Base-by-base conservation (phyloP, 1,140 invertebrate species). In the Trachymyrmex cornetzi region DNA sequence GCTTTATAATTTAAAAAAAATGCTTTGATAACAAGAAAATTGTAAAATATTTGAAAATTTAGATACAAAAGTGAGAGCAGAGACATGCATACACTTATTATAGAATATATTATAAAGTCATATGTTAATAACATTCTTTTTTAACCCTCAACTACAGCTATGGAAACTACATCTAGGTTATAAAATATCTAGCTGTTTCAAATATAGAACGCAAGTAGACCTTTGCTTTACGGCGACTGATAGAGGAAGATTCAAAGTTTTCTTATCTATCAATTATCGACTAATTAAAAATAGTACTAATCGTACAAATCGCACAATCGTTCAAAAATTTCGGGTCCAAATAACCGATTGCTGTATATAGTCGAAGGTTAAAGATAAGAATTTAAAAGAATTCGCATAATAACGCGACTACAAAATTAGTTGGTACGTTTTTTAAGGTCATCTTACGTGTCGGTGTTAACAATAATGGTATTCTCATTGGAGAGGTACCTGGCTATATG, bases 401-500 rank as follows among this genome's bases (percentile, higher is more conserved):
- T 27, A 6, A 63, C 5, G 75, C 27, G 3, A 24, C 0, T 61
- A 16, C 3, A 69, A 57, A 55, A 69, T 69, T 38, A 67, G 4
- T 74, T 14, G 1, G 16, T 86, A 22, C 38, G 3, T 48, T 66
- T 77, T 61, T 71, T 85, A 87, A 98, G 97, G 92, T 98, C 98
- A 0, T 98, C 98, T 2, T 98, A 98, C 93, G 98, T 98, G 0
- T 99, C 98, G 0, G 98, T 99, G 1, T 95, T 99, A 90, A 98
- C 98, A 30, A 99, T 99, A 88, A 98, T 98, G 19, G 97, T 97
- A 27, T 98, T 98, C 94, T 98, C 98, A 0, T 97, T 97, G 91
- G 98, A 98, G 94, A 96, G 98, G 61, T 99, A 99, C 95, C 94
- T 99, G 44, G 98, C 98, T 19, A 99, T 99, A 89, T 99, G 98